A percentile compares a stretch with the other conserved stretches of the same genome.
Evolutionary conservation across 2,888 invertebrate species (phyloP).

Genomic region (Crematogaster levior): DNA sequence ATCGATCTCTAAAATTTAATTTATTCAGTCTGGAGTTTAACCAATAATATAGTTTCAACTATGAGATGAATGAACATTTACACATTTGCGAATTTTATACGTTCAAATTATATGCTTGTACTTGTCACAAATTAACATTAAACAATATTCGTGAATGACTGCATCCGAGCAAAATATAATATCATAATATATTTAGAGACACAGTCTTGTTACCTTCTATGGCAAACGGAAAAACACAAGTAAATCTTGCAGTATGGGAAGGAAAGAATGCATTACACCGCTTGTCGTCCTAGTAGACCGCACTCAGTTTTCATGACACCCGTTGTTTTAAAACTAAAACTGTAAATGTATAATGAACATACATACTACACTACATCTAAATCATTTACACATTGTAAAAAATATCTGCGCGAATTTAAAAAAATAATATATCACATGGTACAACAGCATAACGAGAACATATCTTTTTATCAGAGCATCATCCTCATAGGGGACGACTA

Average conservation of each 20-base stretch:
- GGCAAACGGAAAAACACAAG: slow-evolving; percentile 42
- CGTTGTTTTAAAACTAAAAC: slow-evolving; percentile 40
- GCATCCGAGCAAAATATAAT: slow-evolving; percentile 1
- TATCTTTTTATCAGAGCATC: neutral
- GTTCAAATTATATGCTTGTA: neutral
- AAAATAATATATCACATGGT: neutral
- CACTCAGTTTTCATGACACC: slow-evolving; percentile 33
- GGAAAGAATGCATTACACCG: slow-evolving; percentile 49
- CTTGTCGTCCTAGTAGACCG: slow-evolving; percentile 25
- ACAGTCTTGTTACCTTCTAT: slow-evolving; percentile 33
- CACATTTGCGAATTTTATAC: neutral
- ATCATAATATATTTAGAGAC: slow-evolving; percentile 31
- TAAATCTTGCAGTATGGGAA: slow-evolving; percentile 48
- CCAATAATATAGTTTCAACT: neutral
- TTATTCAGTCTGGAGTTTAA: neutral
- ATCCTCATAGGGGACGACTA: neutral
- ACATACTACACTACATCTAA: neutral
- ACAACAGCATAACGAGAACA: neutral
- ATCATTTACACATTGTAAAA: neutral
- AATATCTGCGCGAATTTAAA: neutral
- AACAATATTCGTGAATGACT: slow-evolving; percentile 19
- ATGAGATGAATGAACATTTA: neutral
- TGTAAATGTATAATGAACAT: slow-evolving; percentile 32
- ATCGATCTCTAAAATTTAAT: neutral
- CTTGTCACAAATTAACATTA: slow-evolving; percentile 11